Conservation (phyloP, 2,797 vertebrate species). For the Apogon hyalosoma region DNA sequence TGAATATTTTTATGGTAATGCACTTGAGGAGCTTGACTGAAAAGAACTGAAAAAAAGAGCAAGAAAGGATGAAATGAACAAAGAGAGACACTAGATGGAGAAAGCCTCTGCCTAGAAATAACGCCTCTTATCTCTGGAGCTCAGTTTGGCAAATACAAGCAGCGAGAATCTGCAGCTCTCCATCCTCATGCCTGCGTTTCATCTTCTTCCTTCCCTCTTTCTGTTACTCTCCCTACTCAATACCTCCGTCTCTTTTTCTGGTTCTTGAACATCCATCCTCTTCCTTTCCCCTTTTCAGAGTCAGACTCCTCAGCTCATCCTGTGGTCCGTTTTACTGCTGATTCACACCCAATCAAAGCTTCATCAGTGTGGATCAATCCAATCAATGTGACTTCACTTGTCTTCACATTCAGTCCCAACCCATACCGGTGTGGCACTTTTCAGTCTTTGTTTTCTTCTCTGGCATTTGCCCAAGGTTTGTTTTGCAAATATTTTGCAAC, state of each 20-base stretch:
- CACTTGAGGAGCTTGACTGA: conserved; percentile 31
- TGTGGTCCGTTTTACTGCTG: conserved; percentile 45
- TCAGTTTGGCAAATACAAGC: conserved; percentile 51
- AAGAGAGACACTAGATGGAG: conserved; percentile 22
- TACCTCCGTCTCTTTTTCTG: conserved; percentile 11
- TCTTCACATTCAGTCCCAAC: conserved; percentile 17
- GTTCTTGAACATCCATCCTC: neutral
- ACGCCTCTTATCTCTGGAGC: conserved; percentile 45
- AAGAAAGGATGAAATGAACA: conserved; percentile 34
- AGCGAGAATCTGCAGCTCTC: conserved; percentile 27
- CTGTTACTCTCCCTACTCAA: conserved; percentile 4
- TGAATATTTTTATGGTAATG: conserved; percentile 44
- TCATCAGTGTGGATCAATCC: conserved; percentile 43
- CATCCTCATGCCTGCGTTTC: conserved; percentile 7
- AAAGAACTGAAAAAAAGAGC: conserved; percentile 12
- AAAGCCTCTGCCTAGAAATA: conserved; percentile 53
- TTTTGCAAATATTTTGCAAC: conserved; percentile 35
- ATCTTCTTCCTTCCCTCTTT: conserved; percentile 8
- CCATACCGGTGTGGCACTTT: conserved; percentile 13
- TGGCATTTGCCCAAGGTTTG: conserved; percentile 21
- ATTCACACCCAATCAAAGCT: conserved; percentile 59
- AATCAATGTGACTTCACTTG: conserved; percentile 19
- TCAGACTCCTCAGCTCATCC: conserved; percentile 22
- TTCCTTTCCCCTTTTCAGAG: neutral
- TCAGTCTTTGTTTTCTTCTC: conserved; percentile 15